Percentiles rank a stretch among this genome's conserved stretches.
These are phyloP conservation scores for Sebastes iracundus DNA, from an alignment of 2,797 vertebrate genomes.

Conservation along the genomic window DNA sequence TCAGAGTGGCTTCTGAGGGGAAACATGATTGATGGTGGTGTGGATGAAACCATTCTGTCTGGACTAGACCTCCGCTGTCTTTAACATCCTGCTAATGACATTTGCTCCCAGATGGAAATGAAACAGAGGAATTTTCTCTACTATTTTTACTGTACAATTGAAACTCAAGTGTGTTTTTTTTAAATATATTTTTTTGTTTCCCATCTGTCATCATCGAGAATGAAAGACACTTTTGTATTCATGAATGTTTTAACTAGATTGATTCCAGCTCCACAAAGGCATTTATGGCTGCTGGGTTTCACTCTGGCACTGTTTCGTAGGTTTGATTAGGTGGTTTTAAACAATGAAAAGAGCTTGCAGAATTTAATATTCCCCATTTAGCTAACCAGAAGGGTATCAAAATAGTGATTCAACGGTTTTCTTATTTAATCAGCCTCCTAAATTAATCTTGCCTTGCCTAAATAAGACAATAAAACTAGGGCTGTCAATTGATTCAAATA, in stretches of 20 bases:
- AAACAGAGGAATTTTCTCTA: conserved; percentile 11
- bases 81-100: conserved; percentile 10
- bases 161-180: conserved; percentile 26
- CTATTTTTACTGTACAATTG: conserved; percentile 13
- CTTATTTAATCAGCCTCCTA: neutral
- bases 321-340: conserved; percentile 27
- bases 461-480: neutral
- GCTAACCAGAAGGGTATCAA: neutral
- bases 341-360: neutral
- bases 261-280: neutral
- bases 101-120: neutral
- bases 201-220: neutral
- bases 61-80: neutral
- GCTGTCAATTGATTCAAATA: too few relatives aligned
- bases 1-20: conserved; percentile 25
- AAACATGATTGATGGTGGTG: conserved; percentile 1
- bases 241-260: conserved; percentile 7
- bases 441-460: neutral
- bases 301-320: conserved; percentile 10
- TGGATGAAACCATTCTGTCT: conserved; percentile 27
- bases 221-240: conserved; percentile 48
- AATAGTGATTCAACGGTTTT: neutral
- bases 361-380: neutral
- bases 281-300: neutral
- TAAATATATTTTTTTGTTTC: neutral